phyloP scores from a whole-genome alignment of 2,888 invertebrate genomes.

The Ornithoptera priamus region DNA sequence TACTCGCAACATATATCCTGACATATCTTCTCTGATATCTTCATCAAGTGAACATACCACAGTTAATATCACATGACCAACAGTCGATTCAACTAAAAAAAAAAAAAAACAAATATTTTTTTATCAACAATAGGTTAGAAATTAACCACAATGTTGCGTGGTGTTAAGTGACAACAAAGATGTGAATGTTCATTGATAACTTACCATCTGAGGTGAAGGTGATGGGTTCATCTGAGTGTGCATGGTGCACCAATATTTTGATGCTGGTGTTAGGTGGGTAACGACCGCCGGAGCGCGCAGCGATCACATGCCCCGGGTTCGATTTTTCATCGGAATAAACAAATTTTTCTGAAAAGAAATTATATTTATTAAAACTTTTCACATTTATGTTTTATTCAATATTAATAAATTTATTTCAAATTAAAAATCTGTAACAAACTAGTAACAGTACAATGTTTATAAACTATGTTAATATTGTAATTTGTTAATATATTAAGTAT shows the following conservation, averaged over 20 bases:
- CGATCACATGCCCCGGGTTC: conserved; percentile 94
- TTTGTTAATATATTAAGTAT: too few relatives aligned
- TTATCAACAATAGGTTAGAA: too few relatives aligned
- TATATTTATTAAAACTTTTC: not conserved
- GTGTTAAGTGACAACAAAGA: not conserved
- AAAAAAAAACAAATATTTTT: conserved; percentile 20
- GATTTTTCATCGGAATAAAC: conserved; percentile 86
- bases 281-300: conserved; percentile 90
- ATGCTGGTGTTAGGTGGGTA: conserved; percentile 91
- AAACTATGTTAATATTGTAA: too few relatives aligned
- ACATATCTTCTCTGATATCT: conserved; percentile 82
- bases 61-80: conserved; percentile 92
- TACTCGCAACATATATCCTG: conserved; percentile 83
- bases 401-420: too few relatives aligned
- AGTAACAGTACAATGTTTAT: too few relatives aligned
- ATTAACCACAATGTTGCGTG: too few relatives aligned
- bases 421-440: too few relatives aligned
- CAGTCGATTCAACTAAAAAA: conserved; percentile 89
- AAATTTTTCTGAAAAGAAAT: conserved; percentile 81
- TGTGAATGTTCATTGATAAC: conserved; percentile 32
- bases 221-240: conserved; percentile 83
- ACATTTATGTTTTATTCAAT: not conserved
- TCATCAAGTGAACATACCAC: conserved; percentile 90
- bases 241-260: conserved; percentile 89
- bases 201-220: conserved; percentile 96